Evolutionary conservation across 2,888 invertebrate genomes (phyloP), one percentile per base, ranked within the genome.

Genomic region (Calameuta idolon): DNA sequence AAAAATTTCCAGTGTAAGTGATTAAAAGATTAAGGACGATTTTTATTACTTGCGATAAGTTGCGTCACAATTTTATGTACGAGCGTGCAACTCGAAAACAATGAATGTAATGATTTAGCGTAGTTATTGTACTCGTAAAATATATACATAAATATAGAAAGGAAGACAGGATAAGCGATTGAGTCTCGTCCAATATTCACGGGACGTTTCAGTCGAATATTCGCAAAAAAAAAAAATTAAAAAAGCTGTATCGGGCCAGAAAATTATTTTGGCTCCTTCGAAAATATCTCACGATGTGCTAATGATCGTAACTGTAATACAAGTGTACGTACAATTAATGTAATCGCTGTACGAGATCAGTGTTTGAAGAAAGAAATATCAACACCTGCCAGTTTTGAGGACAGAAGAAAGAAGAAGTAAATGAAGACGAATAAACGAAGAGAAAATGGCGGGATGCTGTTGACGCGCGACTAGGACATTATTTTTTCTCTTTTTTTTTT

Each of bases 281-380:
- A 55, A 78, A 73, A 78, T 76, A 78, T 78, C 73, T 78, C 76
- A 78, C 76, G 71, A 75, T 75, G 75, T 35, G 75, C 75, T 78
- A 77, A 55, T 30, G 69, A 75, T 77, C 73, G 68, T 74, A 69
- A 37, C 74, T 77, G 71, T 75, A 73, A 75, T 15, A 75, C 74
- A 69, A 75, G 55, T 77, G 77, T 77, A 77, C 71, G 75, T 77
- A 76, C 76, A 73, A 73, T 78, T 78, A 69, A 76, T 76, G 55
- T 77, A 73, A 78, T 77, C 74, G 74, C 75, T 75, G 34, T 77
- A 69, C 69, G 69, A 75, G 74, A 75, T 77, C 69, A 75, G 75
- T 77, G 71, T 75, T 76, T 55, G 34, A 71, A 31, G 23, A 71
- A 71, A 71, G 31, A 71, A 71, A 71, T 71, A 78, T 76, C 68